Percentiles rank a stretch among this genome's conserved stretches.
phyloP scores from a whole-genome alignment of 2,113 vertebrate genomes.

The Mohoua ochrocephala region DNA sequence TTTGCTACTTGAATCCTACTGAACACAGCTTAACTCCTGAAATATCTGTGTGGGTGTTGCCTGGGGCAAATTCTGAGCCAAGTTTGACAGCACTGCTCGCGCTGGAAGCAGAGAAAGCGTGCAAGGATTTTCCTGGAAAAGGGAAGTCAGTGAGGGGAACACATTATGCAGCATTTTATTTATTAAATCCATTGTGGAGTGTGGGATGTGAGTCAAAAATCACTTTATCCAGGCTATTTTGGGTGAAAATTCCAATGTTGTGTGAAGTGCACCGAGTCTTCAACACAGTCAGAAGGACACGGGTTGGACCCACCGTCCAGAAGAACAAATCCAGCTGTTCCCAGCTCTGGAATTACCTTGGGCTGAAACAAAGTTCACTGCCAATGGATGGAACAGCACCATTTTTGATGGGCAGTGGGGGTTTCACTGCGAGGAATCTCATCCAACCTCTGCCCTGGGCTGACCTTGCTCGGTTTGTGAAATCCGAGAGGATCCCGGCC shows the following conservation, averaged over 20 bases:
- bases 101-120: background rate
- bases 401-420: background rate
- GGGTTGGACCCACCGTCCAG: background rate
- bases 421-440: background rate
- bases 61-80: background rate
- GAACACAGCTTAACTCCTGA: background rate
- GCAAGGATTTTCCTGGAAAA: background rate
- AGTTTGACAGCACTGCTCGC: fast-evolving
- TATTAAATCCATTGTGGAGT: background rate
- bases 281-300: fast-evolving
- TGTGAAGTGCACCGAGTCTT: background rate
- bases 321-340: background rate
- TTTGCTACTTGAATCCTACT: background rate
- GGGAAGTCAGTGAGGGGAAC: background rate
- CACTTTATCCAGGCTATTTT: background rate
- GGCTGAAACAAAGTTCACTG: background rate
- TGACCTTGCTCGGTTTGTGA: constrained; percentile 39
- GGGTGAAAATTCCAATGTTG: background rate
- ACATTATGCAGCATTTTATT: background rate
- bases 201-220: background rate
- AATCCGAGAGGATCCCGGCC: constrained; percentile 6
- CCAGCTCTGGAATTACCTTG: background rate
- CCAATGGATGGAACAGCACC: background rate
- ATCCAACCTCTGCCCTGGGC: background rate
- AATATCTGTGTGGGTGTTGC: background rate